Evolutionary conservation across 2,113 vertebrate species (phyloP).

Genomic region (Heptranchias perlo): DNA sequence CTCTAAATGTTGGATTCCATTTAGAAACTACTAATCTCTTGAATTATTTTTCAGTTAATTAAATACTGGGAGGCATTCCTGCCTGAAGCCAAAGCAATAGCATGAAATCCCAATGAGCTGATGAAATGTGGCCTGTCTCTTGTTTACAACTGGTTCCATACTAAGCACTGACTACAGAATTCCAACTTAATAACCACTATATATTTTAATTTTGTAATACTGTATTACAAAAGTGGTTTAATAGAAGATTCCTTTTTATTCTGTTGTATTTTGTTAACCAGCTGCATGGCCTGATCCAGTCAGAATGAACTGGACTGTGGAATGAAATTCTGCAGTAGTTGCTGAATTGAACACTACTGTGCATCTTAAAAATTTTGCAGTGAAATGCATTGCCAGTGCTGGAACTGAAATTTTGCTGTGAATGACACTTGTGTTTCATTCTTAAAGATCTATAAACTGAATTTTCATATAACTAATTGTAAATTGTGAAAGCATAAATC

Average conservation of each 20-base stretch:
- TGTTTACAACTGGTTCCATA: constrained; percentile 57
- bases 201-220: constrained; percentile 61
- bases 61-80: constrained; percentile 99
- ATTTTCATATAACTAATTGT: constrained; percentile 59
- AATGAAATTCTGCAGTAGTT: constrained; percentile 68
- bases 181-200: constrained; percentile 74
- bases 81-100: constrained; percentile 98
- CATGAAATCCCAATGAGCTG: constrained; percentile 63
- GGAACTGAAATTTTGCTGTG: constrained; percentile 59
- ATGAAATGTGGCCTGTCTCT: constrained; percentile 51
- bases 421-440: constrained; percentile 54
- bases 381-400: constrained; percentile 61
- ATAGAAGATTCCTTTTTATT: constrained; percentile 55
- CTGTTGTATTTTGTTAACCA: constrained; percentile 66
- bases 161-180: constrained; percentile 60
- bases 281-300: constrained; percentile 61
- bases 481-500: constrained; percentile 69
- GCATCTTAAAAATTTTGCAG: constrained; percentile 63
- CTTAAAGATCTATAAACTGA: constrained; percentile 54
- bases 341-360: constrained; percentile 71
- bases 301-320: constrained; percentile 66
- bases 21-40: constrained; percentile 1
- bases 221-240: constrained; percentile 58
- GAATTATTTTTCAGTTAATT: constrained; percentile 72
- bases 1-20: too few relatives aligned